A percentile compares a stretch with the other conserved stretches of the same genome.
These are phyloP conservation scores for Papilio machaon DNA, from an alignment of 1,140 invertebrate genomes.

Conservation along the genomic window DNA sequence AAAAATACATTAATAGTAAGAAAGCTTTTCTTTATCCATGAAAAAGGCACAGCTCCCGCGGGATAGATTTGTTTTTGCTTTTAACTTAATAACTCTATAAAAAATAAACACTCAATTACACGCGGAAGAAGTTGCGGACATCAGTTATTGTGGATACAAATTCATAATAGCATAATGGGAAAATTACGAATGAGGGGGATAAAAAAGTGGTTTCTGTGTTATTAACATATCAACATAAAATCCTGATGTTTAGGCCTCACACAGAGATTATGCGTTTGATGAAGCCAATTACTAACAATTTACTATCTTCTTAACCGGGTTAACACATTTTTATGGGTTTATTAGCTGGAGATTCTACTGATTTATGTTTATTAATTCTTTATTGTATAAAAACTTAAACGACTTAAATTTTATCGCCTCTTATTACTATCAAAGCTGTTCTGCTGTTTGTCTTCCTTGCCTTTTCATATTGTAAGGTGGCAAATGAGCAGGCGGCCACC, in stretches of 20 bases:
- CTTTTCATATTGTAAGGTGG: background rate
- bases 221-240: background rate
- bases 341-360: background rate
- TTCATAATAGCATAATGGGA: background rate
- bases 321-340: constrained; percentile 2
- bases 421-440: background rate
- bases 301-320: constrained; percentile 22
- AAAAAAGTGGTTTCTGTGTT: background rate
- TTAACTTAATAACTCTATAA: too few species aligned
- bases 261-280: constrained; percentile 8
- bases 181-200: background rate
- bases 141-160: background rate
- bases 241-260: constrained; percentile 4
- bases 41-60: background rate
- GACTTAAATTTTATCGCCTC: too few species aligned
- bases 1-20: background rate
- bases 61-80: too few species aligned
- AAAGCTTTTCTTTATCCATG: background rate
- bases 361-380: background rate
- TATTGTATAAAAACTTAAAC: background rate
- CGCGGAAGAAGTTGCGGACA: background rate
- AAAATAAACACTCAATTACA: background rate
- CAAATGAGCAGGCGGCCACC: too few species aligned
- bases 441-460: background rate
- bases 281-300: background rate